Evolutionary conservation across 2,888 invertebrate genomes (phyloP).

Genomic region (Hemistola chrysoprasaria): DNA sequence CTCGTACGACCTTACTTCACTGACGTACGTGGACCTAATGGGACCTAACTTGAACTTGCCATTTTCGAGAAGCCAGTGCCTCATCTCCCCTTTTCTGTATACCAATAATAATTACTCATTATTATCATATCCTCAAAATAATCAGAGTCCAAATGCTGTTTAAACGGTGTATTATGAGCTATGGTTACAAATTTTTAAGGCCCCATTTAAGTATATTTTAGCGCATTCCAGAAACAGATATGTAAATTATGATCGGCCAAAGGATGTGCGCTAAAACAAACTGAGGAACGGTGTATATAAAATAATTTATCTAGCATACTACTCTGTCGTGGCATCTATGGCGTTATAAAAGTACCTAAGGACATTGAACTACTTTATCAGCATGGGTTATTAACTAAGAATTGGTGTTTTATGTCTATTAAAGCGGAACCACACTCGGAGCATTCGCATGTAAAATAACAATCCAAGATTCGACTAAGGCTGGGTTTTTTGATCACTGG

Average conservation of each 20-base stretch:
- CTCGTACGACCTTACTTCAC: no score
- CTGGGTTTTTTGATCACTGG: no score
- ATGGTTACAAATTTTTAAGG: conserved; percentile 19
- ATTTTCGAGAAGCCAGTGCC: no score
- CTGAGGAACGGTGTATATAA: conserved; percentile 4
- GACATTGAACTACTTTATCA: not conserved
- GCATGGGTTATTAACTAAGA: conserved; percentile 25
- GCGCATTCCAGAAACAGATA: not conserved
- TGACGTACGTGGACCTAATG: no score
- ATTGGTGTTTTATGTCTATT: conserved; percentile 51
- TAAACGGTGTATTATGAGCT: conserved; percentile 34
- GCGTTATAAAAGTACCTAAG: conserved; percentile 1
- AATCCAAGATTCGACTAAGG: no score
- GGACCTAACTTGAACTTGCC: no score
- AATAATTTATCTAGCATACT: conserved; percentile 48
- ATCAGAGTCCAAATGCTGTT: conserved; percentile 32
- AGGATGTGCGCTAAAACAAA: not conserved
- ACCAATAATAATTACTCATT: no score
- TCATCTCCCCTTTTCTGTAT: no score
- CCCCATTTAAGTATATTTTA: conserved; percentile 4
- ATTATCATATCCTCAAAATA: no score
- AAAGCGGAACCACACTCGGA: no score
- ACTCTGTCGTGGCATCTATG: conserved; percentile 41
- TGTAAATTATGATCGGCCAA: no score
- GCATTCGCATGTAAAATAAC: no score